Evolutionary conservation across 2,797 vertebrate species (phyloP), one percentile per base, ranked within the genome.

Genomic region (Artibeus jamaicensis): DNA sequence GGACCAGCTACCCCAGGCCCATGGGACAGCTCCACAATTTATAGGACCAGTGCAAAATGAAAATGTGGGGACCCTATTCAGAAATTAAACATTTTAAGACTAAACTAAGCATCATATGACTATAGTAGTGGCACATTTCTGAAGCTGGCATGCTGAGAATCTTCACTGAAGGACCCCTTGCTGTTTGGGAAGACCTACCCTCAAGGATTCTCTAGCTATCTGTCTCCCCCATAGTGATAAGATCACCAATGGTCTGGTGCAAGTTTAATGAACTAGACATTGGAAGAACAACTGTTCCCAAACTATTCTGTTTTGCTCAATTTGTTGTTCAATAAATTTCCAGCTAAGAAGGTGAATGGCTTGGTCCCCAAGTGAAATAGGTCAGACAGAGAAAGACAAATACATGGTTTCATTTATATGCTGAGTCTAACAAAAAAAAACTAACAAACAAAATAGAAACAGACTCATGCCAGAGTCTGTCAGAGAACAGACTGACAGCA

Each of bases 291-390:
- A 68, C 29, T 19, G 0, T 93, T 70, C 77, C 77, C 50, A 93
- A 86, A 82, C 42, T 18, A 8, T 62, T 86, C 76, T 79, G 62
- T n/a, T 95, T 88, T 53, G 65, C 92, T 95, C 81, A 90, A 39
- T 78, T 93, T 96, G 32, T 93, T 70, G 37, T 50, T 84, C 34
- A 68, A 84, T 85, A 34, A 34, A 83, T 42, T 88, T 39, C 73
- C 73, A 73, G 57, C 85, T 48, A 96, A 93, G 62, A 83, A 86
- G n/a, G 50, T 79, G 37, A 95, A 76, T 79, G 62, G 42, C 42
- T 70, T 89, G 62, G 83, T 53, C 86, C 88, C 34, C 24, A 26
- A 55, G 50, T 55, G 12, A 37, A 55, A 55, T 55, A 34, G 37
- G 34, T 34, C 48, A 37, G 76, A 55, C 9, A 26, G 50, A 78